These are phyloP conservation scores for Leucopsar rothschildi DNA, from an alignment of 2,113 vertebrate species.

Conservation along the genomic window DNA sequence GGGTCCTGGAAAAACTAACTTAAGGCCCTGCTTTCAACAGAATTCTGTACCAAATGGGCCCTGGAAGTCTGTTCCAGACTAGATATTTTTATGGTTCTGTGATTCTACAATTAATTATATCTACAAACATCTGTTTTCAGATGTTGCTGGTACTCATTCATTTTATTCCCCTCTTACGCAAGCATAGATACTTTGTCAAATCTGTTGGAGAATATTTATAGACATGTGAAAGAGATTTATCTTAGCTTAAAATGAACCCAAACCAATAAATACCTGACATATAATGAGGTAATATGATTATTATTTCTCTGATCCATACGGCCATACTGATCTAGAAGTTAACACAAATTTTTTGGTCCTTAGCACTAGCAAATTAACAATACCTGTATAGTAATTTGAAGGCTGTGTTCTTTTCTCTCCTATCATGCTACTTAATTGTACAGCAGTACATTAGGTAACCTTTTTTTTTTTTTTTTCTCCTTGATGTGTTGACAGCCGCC, in stretches of 20 bases:
- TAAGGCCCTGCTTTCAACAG: neutral
- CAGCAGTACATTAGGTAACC: neutral
- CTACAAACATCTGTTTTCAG: neutral
- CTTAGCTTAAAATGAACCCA: neutral
- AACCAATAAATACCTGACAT: neutral
- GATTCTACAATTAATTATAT: neutral
- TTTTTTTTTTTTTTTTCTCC: neutral
- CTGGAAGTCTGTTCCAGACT: neutral
- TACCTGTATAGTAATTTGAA: neutral
- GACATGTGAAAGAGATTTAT: neutral
- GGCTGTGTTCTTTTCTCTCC: neutral
- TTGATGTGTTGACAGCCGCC: neutral
- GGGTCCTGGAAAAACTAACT: neutral
- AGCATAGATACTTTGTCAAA: neutral
- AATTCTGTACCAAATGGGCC: neutral
- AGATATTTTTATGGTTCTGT: neutral
- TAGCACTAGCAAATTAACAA: neutral
- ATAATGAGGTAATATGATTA: neutral
- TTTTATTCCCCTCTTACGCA: neutral
- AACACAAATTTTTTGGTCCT: neutral
- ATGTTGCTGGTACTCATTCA: fast-evolving
- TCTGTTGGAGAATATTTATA: neutral
- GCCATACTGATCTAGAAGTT: neutral
- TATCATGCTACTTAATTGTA: neutral
- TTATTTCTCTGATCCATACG: neutral